A percentile compares a stretch with the other conserved stretches of the same genome.
Conservation (phyloP, 2,888 invertebrate species). For the Punctoribates punctum region DNA sequence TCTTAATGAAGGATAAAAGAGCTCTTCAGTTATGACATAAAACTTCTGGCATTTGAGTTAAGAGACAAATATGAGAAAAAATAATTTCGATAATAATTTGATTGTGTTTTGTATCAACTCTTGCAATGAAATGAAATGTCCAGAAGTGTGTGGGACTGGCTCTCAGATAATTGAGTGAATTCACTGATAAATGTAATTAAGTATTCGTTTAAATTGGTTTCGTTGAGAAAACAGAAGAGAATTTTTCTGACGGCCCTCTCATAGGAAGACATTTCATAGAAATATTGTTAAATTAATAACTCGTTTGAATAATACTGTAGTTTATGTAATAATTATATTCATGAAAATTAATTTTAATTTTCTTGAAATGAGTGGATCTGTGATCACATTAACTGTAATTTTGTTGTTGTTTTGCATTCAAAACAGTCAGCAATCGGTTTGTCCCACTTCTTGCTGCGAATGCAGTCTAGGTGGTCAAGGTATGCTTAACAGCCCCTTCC, state of each 20-base stretch:
- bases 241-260: not conserved
- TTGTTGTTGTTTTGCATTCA: not conserved
- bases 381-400: not conserved
- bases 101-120: too few relatives aligned
- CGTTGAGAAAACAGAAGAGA: not conserved
- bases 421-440: not conserved
- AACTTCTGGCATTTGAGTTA: too few relatives aligned
- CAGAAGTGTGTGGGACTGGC: slow-evolving; percentile 2
- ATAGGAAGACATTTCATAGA: not conserved
- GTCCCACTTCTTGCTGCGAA: slow-evolving; percentile 11
- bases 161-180: slow-evolving; percentile 18
- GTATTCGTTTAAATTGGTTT: not conserved
- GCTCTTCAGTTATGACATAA: too few relatives aligned
- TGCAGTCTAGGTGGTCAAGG: slow-evolving; percentile 27
- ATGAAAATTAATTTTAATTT: slow-evolving; percentile 6
- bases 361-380: not conserved
- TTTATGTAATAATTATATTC: not conserved
- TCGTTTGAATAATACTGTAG: not conserved
- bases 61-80: too few relatives aligned
- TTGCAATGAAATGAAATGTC: not conserved
- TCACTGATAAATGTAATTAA: slow-evolving; percentile 14
- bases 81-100: too few relatives aligned
- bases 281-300: not conserved
- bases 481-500: slow-evolving; percentile 7
- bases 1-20: too few relatives aligned